Conservation (phyloP, 2,888 invertebrate species). For the Acrocyrtus sp. region DNA sequence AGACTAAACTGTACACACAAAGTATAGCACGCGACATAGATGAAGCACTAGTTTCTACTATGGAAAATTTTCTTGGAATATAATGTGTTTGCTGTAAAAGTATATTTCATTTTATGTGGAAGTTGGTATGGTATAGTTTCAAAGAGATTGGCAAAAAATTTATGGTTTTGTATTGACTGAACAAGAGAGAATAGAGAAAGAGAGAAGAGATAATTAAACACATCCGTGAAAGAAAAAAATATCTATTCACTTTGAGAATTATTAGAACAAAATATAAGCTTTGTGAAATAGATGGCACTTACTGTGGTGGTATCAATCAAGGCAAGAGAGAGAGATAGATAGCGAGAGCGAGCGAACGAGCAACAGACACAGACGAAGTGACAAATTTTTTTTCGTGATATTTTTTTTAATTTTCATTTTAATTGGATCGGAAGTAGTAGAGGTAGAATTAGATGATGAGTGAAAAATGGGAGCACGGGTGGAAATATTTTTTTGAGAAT, state of each 20-base stretch:
- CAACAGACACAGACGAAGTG: slow-evolving; percentile 16
- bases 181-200: background rate
- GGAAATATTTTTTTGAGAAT: too few relatives aligned
- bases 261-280: slow-evolving; percentile 27
- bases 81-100: too few relatives aligned
- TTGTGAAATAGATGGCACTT: slow-evolving; percentile 50
- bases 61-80: too few relatives aligned
- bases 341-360: slow-evolving; percentile 16
- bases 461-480: background rate
- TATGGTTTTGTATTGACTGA: background rate
- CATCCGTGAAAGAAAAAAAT: slow-evolving; percentile 5
- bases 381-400: slow-evolving; percentile 15
- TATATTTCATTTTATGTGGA: background rate
- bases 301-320: slow-evolving; percentile 48
- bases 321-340: slow-evolving; percentile 40
- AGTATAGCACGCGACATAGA: slow-evolving; percentile 24
- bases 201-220: background rate
- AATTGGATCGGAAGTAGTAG: background rate
- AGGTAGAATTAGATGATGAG: background rate
- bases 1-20: background rate
- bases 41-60: slow-evolving; percentile 28
- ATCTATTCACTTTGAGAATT: background rate
- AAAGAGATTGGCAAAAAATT: too few relatives aligned
- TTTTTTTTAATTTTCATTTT: background rate
- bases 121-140: too few relatives aligned